These are phyloP conservation scores for Eurystomus glaucurus DNA, from an alignment of 2,797 vertebrate species.

Conservation along the genomic window DNA sequence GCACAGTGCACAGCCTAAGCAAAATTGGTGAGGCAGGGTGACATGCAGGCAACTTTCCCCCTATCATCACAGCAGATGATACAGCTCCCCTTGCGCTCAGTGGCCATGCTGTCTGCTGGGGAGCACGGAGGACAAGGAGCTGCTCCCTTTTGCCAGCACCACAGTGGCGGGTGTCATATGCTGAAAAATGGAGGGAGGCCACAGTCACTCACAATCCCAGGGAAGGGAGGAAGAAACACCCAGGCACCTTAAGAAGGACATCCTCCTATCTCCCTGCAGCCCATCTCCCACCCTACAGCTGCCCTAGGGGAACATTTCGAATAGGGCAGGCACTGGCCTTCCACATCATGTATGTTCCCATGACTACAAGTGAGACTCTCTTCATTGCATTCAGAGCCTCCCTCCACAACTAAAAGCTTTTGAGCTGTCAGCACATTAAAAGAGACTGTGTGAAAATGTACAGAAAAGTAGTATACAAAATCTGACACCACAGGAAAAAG, in stretches of 20 bases:
- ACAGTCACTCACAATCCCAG: rapidly evolving
- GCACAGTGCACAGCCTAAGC: background rate
- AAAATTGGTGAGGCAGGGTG: background rate
- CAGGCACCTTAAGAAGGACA: background rate
- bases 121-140: background rate
- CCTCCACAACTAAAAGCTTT: background rate
- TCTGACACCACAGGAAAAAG: background rate
- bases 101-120: background rate
- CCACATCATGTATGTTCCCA: rapidly evolving
- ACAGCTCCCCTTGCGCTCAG: background rate
- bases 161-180: rapidly evolving
- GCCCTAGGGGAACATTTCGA: rapidly evolving
- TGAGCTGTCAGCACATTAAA: background rate
- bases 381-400: background rate
- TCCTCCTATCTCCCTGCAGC: rapidly evolving
- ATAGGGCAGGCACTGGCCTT: background rate
- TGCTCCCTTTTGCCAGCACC: background rate
- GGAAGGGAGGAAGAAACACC: background rate
- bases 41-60: background rate
- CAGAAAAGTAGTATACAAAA: background rate
- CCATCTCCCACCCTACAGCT: rapidly evolving
- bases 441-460: background rate
- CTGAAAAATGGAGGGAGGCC: background rate
- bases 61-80: background rate
- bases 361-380: background rate